phyloP scores from a whole-genome alignment of 1,140 invertebrate genomes.

The Heliothis virescens region DNA sequence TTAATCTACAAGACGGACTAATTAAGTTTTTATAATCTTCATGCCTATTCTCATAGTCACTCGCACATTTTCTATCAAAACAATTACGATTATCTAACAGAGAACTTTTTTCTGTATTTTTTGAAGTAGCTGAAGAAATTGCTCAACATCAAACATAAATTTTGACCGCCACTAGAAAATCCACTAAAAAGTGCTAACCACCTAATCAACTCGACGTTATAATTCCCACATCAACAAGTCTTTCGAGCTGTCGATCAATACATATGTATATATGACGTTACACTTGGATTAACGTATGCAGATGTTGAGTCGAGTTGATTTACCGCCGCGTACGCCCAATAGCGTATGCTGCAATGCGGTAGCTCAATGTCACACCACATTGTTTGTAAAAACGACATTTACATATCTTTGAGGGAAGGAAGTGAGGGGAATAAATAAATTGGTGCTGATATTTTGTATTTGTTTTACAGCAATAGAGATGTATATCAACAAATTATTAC shows the following conservation, averaged over 20 bases:
- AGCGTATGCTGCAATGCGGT: conserved; percentile 43
- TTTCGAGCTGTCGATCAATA: conserved; percentile 10
- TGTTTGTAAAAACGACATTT: conserved; percentile 41
- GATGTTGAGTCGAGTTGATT: conserved; percentile 37
- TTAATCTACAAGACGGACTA: no score
- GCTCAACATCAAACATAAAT: no score
- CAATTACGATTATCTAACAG: no score
- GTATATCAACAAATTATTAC: no score
- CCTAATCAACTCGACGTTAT: background rate
- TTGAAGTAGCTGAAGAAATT: no score
- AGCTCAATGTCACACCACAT: conserved; percentile 39
- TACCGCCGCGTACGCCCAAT: conserved; percentile 38
- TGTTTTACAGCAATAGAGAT: background rate
- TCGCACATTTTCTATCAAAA: no score
- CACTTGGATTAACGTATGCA: conserved; percentile 27
- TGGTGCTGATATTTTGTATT: conserved; percentile 3
- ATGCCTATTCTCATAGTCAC: no score
- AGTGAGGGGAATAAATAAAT: conserved; percentile 27
- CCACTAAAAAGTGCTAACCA: no score
- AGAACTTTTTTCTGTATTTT: no score
- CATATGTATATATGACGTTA: conserved; percentile 10
- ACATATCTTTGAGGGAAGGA: conserved; percentile 33
- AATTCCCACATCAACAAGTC: conserved; percentile 10
- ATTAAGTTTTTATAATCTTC: no score
- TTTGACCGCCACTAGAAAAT: no score